phyloP scores from a whole-genome alignment of 1,140 invertebrate species.

The Zaprionus lachaisei region DNA sequence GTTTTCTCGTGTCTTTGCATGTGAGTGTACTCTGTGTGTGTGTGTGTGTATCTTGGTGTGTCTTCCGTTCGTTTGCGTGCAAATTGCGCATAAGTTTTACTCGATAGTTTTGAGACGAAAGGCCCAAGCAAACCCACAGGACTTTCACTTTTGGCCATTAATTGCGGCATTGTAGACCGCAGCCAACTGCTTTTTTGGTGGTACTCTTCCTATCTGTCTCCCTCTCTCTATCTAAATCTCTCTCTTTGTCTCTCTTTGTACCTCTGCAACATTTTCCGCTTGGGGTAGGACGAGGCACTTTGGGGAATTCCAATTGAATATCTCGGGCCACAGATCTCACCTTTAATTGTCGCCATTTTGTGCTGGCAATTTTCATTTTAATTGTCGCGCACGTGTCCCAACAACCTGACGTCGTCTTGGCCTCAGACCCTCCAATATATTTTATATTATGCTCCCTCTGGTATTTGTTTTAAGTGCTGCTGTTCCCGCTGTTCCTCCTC shows the following conservation, averaged over 20 bases:
- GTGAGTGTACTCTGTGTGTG: constrained; percentile 10
- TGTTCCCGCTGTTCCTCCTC: neutral
- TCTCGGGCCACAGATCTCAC: constrained; percentile 49
- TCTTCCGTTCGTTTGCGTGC: constrained; percentile 64
- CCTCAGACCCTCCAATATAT: constrained; percentile 17
- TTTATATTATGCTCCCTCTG: constrained; percentile 24
- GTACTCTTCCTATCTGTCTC: neutral
- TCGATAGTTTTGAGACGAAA: constrained; percentile 50
- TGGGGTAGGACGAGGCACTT: constrained; percentile 22
- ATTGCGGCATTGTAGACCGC: constrained; percentile 37
- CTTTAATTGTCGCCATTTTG: constrained; percentile 62
- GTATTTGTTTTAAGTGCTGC: constrained; percentile 42
- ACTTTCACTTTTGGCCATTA: constrained; percentile 61
- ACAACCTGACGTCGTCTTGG: constrained; percentile 12
- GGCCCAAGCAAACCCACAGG: constrained; percentile 34
- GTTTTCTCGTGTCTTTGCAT: constrained; percentile 44
- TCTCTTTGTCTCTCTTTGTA: neutral
- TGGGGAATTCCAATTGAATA: constrained; percentile 29
- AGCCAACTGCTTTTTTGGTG: constrained; percentile 8
- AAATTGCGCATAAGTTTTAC: constrained; percentile 62
- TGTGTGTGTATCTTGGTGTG: constrained; percentile 29
- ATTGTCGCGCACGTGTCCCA: constrained; percentile 43
- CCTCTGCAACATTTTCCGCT: constrained; percentile 1
- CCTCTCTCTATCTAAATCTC: neutral
- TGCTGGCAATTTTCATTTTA: constrained; percentile 40